A percentile compares a stretch with the other conserved stretches of the same genome.
phyloP scores from a whole-genome alignment of 2,113 vertebrate species.

The Cochlearius cochlearius region DNA sequence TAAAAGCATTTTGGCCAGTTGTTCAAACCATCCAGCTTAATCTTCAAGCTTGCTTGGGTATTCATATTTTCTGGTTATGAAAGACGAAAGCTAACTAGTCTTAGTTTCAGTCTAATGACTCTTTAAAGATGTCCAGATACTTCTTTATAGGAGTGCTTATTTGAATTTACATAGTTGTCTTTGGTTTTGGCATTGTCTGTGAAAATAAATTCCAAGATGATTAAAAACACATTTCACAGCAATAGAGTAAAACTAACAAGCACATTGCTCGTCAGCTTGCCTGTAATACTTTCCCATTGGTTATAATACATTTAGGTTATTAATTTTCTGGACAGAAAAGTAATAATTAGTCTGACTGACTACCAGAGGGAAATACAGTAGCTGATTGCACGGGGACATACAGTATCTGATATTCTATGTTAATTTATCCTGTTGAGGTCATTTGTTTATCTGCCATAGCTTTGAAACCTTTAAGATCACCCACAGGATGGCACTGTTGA shows the following conservation, averaged over 20 bases:
- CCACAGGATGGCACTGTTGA: slow-evolving; percentile 76
- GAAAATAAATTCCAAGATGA: slow-evolving; percentile 23
- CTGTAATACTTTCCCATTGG: neutral
- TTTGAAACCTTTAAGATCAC: neutral
- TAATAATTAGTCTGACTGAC: slow-evolving; percentile 55
- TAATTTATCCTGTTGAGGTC: neutral
- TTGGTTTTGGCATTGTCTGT: slow-evolving; percentile 20
- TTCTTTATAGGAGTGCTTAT: neutral
- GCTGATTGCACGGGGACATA: neutral
- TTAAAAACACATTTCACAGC: slow-evolving; percentile 21
- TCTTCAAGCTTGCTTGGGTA: neutral
- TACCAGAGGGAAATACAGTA: slow-evolving; percentile 16
- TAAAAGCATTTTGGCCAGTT: neutral
- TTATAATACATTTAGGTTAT: slow-evolving; percentile 17
- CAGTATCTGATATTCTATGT: neutral
- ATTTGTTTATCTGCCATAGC: neutral
- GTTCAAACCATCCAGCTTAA: neutral
- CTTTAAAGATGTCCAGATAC: neutral
- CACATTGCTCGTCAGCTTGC: neutral
- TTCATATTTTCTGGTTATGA: neutral
- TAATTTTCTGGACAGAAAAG: slow-evolving; percentile 57
- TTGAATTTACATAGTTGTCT: slow-evolving; percentile 1
- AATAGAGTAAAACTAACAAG: neutral
- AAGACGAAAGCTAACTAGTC: neutral
- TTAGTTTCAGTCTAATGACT: neutral